Percentiles rank a stretch among this genome's conserved stretches.
phyloP scores from a whole-genome alignment of 64 coral and sea anemone species.

The Actinia equina region DNA sequence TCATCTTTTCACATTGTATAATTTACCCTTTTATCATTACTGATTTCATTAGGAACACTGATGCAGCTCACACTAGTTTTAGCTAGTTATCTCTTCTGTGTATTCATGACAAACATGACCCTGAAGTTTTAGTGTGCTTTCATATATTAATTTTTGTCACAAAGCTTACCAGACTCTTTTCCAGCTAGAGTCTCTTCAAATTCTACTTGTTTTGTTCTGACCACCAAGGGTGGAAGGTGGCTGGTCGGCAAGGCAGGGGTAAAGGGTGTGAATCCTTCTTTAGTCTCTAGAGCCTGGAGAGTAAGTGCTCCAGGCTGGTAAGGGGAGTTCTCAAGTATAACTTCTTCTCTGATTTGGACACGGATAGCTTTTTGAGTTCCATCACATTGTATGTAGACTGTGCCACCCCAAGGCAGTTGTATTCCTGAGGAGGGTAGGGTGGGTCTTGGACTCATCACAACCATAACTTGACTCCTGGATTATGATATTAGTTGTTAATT shows the following conservation, averaged over 20 bases:
- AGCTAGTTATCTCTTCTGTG: neutral
- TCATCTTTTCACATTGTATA: too few relatives aligned
- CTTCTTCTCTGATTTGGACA: constrained; percentile 86
- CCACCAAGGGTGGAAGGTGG: constrained; percentile 53
- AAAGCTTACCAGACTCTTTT: constrained; percentile 58
- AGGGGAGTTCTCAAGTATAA: constrained; percentile 84
- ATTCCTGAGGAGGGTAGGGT: constrained; percentile 46
- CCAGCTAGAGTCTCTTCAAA: constrained; percentile 77
- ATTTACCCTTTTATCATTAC: too few relatives aligned
- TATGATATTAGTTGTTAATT: too few relatives aligned
- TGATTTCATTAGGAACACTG: too few relatives aligned
- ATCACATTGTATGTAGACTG: constrained; percentile 87
- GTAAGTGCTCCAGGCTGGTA: constrained; percentile 45
- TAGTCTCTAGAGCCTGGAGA: constrained; percentile 63
- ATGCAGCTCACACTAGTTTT: too few relatives aligned
- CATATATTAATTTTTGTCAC: neutral
- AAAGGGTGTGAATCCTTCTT: constrained; percentile 48
- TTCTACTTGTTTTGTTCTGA: constrained; percentile 53
- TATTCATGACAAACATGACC: neutral
- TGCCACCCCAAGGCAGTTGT: constrained; percentile 89
- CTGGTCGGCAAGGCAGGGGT: constrained; percentile 58
- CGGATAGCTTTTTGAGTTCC: constrained; percentile 73
- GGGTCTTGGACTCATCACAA: constrained; percentile 73
- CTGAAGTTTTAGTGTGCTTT: too few relatives aligned
- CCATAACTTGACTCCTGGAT: constrained; percentile 82